A percentile compares a stretch with the other conserved stretches of the same genome.
Evolutionary conservation across 2,113 vertebrate species (phyloP).

Genomic region (Diglossa brunneiventris): DNA sequence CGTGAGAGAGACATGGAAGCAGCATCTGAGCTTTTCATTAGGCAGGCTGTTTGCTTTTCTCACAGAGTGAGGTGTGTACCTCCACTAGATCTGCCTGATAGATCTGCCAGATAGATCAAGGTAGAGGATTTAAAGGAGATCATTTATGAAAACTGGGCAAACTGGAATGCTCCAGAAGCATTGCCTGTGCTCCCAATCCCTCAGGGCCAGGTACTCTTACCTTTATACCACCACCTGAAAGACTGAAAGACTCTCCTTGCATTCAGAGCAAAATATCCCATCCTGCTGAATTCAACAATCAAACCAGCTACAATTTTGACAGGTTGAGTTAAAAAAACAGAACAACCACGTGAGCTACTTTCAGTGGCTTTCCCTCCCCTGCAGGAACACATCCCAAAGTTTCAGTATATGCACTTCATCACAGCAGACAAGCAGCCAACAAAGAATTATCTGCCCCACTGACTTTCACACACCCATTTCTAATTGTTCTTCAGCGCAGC

Average conservation of each 20-base stretch:
- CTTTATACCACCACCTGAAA: not conserved
- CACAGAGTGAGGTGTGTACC: not conserved
- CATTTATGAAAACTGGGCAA: not conserved
- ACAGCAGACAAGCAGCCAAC: not conserved
- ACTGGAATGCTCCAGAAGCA: not conserved
- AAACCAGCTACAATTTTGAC: not conserved
- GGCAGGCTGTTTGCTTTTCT: not conserved
- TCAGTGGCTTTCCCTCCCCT: not conserved
- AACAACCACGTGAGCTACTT: not conserved
- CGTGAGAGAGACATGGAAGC: not conserved
- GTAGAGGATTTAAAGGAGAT: not conserved
- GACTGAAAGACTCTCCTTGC: rapidly evolving
- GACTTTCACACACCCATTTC: not conserved
- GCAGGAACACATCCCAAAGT: not conserved
- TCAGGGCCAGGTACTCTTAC: not conserved
- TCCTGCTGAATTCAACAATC: not conserved
- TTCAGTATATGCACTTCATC: not conserved
- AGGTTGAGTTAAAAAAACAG: not conserved
- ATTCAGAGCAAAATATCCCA: not conserved
- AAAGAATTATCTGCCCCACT: not conserved
- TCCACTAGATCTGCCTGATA: not conserved
- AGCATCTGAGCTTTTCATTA: not conserved
- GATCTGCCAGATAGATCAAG: not conserved
- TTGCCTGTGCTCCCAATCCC: not conserved
- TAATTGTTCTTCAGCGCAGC: not conserved